Base-by-base conservation (phyloP, 2,888 invertebrate genomes). In the Abrostola triplasia region DNA sequence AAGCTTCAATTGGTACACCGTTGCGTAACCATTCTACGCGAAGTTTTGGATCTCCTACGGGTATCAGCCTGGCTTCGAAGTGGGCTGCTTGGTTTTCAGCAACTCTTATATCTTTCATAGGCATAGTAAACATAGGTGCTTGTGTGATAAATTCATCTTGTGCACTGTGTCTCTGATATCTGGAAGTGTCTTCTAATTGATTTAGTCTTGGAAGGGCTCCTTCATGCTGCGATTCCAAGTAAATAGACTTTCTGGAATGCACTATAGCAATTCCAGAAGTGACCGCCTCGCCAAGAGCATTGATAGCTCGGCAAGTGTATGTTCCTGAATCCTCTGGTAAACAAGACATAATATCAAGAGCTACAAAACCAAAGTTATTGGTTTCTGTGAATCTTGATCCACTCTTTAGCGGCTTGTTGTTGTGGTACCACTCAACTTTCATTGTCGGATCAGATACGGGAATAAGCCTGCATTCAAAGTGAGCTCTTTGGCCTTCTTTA, bases 351-450 rank as follows among this genome's bases (percentile, higher is more conserved):
- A 99, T 99, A 87, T 99, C 99, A 64, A 99, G 95, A 36, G 99
- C 98, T 11, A 99, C 99, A 88, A 98, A 99, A 49, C 99, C 99
- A 88, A 99, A 99, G 92, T 98, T 99, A 86, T 99, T 98, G 8
- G 98, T 98, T 92, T 99, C 98, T 10, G 98, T 98, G 89, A 99
- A 99, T 81, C 99, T 96, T 7, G 99, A 98, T 48, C 99, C 99
- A 70, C 98, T 98, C 90, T 98, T 98, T 0, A 99, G 95, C 0
- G 98, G 98, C 76, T 96, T 95, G 82, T 98, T 98, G 85, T 99
- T 98, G 84, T 98, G 98, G 93, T 97, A 98, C 99, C 99, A 99
- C 91, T 98, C 98, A 0, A 99, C 98, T 88, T 97, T 98, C 97
- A 99, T 97, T 2, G 98, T 97, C 0, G 98, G 95, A 91, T 99